phyloP scores from a whole-genome alignment of 2,113 vertebrate genomes.

The Myrmophylax atrothorax region DNA sequence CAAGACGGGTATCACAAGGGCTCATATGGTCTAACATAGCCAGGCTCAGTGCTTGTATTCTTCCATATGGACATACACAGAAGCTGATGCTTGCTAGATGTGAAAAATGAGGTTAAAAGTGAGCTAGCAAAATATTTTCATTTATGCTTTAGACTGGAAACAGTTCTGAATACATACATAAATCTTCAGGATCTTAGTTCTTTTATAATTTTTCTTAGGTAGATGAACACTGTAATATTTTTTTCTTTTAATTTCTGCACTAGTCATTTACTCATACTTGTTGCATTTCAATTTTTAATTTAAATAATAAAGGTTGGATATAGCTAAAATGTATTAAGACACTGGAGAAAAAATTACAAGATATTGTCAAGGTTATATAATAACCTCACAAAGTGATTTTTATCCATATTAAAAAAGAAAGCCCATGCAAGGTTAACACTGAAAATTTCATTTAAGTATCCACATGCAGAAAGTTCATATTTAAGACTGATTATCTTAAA shows the following conservation, averaged over 20 bases:
- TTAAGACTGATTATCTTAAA: neutral
- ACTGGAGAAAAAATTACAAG: neutral
- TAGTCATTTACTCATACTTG: neutral
- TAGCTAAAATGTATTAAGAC: neutral
- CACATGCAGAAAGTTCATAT: neutral
- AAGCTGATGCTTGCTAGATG: neutral
- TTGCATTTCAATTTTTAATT: neutral
- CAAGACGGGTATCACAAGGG: neutral
- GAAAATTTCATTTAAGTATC: neutral
- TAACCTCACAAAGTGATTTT: neutral
- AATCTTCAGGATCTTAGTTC: neutral
- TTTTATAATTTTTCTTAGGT: neutral
- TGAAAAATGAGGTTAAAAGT: neutral
- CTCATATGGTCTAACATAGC: neutral
- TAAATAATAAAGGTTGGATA: neutral
- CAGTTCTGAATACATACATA: neutral
- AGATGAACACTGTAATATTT: neutral
- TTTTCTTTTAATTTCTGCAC: neutral
- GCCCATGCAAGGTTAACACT: neutral
- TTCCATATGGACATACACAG: neutral
- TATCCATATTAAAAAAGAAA: neutral
- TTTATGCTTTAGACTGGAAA: neutral
- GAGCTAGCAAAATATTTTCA: neutral
- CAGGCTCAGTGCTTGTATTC: neutral
- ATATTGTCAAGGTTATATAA: neutral